A percentile compares a stretch with the other conserved stretches of the same genome.
Evolutionary conservation across 2,113 vertebrate genomes (phyloP).

Genomic region (Holacanthus passer): DNA sequence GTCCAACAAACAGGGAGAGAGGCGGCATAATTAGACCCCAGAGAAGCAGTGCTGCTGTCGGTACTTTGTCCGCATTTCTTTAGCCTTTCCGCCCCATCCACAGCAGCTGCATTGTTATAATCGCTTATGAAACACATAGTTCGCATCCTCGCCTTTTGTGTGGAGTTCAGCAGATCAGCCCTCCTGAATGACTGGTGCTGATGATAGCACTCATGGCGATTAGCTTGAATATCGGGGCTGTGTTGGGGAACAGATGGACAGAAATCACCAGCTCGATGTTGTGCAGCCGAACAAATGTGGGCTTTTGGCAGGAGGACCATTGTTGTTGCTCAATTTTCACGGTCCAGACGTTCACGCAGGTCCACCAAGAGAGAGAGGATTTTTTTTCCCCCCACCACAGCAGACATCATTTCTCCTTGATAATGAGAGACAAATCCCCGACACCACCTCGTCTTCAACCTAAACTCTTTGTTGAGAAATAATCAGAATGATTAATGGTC

Average conservation of each 20-base stretch:
- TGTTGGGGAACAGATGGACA: conserved; percentile 77
- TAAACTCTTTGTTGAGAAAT: conserved; percentile 68
- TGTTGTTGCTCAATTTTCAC: conserved; percentile 70
- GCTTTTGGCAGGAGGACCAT: conserved; percentile 69
- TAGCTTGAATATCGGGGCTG: conserved; percentile 66
- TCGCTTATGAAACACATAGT: conserved; percentile 24
- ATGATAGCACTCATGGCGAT: conserved; percentile 67
- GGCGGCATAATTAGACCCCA: conserved; percentile 43
- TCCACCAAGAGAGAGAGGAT: conserved; percentile 51
- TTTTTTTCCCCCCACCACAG: conserved; percentile 13
- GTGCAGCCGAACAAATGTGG: conserved; percentile 75
- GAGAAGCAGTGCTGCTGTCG: conserved; percentile 9
- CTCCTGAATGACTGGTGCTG: conserved; percentile 39
- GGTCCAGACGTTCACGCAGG: conserved; percentile 59
- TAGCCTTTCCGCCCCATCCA: not conserved
- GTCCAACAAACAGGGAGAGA: conserved; percentile 48
- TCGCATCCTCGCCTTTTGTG: conserved; percentile 23
- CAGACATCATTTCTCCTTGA: conserved; percentile 57
- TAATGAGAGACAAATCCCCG: conserved; percentile 60
- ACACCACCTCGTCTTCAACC: conserved; percentile 28
- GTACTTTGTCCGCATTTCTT: conserved; percentile 20
- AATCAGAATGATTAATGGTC: conserved; percentile 70
- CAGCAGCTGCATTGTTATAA: conserved; percentile 39
- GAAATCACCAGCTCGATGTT: conserved; percentile 79
- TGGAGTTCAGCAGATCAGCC: conserved; percentile 50